Conservation (phyloP, 2,888 invertebrate genomes). For the Rhaphigaster nebulosa region DNA sequence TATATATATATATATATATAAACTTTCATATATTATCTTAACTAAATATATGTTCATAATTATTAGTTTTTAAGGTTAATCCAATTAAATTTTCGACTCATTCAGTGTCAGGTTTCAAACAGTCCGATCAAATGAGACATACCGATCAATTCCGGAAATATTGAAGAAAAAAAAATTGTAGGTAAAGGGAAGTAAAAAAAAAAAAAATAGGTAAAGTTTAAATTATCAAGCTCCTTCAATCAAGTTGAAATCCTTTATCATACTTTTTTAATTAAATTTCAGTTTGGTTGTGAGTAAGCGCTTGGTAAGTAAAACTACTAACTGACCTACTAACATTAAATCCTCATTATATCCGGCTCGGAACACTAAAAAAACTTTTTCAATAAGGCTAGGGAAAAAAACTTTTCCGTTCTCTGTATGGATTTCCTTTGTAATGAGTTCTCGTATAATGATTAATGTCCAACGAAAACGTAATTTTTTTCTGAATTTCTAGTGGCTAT, state of each 20-base stretch:
- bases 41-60: no score
- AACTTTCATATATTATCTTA: no score
- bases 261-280: constrained; percentile 14
- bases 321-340: constrained; percentile 11
- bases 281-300: neutral
- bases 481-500: no score
- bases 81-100: no score
- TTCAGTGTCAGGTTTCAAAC: no score
- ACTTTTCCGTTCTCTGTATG: neutral
- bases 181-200: no score
- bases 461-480: neutral
- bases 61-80: no score
- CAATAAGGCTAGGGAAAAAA: neutral
- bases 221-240: neutral
- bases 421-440: neutral
- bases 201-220: neutral
- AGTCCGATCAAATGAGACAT: neutral
- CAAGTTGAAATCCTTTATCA: neutral
- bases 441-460: neutral
- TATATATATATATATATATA: no score
- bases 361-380: constrained; percentile 8
- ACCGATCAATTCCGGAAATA: neutral
- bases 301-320: neutral
- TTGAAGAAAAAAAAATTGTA: neutral
- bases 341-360: neutral